A percentile compares a stretch with the other conserved stretches of the same genome.
These are phyloP conservation scores for Cyprichromis sp. DNA, from an alignment of 2,113 vertebrate genomes.

Conservation along the genomic window DNA sequence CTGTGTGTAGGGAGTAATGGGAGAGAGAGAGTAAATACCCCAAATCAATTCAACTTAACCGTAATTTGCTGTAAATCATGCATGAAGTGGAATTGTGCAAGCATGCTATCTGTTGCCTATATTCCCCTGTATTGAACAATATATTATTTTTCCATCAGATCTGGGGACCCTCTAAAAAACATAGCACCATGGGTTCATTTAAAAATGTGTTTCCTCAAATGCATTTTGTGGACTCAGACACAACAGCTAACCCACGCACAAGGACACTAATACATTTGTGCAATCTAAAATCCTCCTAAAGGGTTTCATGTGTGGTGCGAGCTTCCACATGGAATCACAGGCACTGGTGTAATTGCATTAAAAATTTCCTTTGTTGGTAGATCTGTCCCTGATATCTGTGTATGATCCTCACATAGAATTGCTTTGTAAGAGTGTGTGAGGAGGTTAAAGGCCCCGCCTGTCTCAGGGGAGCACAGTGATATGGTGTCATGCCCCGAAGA, in stretches of 20 bases:
- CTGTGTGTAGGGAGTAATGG: conserved; percentile 36
- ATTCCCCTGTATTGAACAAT: not conserved
- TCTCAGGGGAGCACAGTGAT: conserved; percentile 48
- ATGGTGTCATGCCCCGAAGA: conserved; percentile 70
- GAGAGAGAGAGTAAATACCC: not conserved
- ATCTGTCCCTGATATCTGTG: not conserved
- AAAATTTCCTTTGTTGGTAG: not conserved
- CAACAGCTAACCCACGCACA: not conserved
- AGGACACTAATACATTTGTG: not conserved
- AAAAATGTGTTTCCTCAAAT: not conserved
- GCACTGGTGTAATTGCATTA: not conserved
- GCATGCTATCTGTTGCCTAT: not conserved
- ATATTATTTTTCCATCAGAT: not conserved
- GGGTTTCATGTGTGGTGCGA: not conserved
- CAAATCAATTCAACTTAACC: not conserved
- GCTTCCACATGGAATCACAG: not conserved
- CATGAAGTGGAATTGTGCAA: not conserved
- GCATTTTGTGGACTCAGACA: not conserved
- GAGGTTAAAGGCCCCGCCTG: conserved; percentile 44
- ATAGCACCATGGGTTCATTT: not conserved
- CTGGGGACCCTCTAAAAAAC: not conserved
- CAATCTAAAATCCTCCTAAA: not conserved
- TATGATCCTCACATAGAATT: not conserved
- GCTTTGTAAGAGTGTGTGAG: not conserved
- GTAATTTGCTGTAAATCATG: not conserved